Evolutionary conservation across 92 coral and sea anemone genomes (phyloP), one percentile per base, ranked within the genome.

Genomic region (Epizoanthus fatuus): DNA sequence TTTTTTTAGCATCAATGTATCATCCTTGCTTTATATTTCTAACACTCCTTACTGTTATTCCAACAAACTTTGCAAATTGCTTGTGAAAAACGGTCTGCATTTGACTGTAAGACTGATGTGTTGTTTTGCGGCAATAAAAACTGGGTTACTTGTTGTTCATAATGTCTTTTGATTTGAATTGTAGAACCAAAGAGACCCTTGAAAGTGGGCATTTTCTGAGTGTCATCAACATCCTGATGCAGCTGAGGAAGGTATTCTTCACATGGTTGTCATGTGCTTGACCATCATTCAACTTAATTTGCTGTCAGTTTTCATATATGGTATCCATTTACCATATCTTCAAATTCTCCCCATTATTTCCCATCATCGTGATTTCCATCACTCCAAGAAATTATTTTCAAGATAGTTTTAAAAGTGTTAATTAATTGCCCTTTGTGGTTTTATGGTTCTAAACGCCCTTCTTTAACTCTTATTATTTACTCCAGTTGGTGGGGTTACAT

Each of bases 201-300:
- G 97, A 95, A 81, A 95, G 95, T 85, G 99, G 99, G 6, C 99
- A 97, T 89, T 92, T 97, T 39, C 86, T 97, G 78, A 97, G 99
- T 87, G 99, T 97, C 8, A 97, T 97, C 90, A 97, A 97, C 83
- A 91, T 97, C 72, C 91, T 97, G 65, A 97, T 97, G 99, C 99
- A 97, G 84, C 90, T 97, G 55, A 86, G 99, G 74, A 97, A 97
- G 99, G 99, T 97, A 93, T 15, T 37, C 49, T 5, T 13, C 16
- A 2, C 25, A 3, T 19, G 40, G 13, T 32, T 64, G n/a, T 80
- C 37, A 37, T 12, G 25, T 16, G 14, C 37, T 80, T 5, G 16
- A 14, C 5, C 4, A 39, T 10, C 75, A n/a, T 56, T 65, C 39
- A 51, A n/a, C 17, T 17, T 35, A 13, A 55, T 70, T 70, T 29